phyloP scores from a whole-genome alignment of 2,797 vertebrate species.

The Anas georgica region DNA sequence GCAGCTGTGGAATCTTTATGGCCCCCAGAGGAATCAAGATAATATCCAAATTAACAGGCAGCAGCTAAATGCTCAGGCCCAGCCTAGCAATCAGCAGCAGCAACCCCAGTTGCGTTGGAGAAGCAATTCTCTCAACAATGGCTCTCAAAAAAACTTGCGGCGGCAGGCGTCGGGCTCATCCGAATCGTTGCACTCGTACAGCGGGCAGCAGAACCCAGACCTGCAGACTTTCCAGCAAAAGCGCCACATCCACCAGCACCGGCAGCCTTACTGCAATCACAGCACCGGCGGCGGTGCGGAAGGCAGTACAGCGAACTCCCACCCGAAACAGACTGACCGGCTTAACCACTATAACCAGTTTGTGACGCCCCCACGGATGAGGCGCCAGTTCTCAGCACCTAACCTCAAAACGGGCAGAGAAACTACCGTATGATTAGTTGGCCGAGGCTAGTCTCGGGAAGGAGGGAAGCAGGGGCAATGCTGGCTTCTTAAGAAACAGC shows the following conservation, averaged over 20 bases:
- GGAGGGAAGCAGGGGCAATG: background rate
- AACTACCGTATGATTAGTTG: slow-evolving; percentile 87
- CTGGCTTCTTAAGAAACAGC: background rate
- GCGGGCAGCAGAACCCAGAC: slow-evolving; percentile 78
- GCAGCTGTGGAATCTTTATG: slow-evolving; percentile 73
- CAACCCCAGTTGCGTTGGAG: slow-evolving; percentile 81
- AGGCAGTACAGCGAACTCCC: slow-evolving; percentile 58
- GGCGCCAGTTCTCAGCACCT: slow-evolving; percentile 93
- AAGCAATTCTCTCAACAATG: slow-evolving; percentile 92
- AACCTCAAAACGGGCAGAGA: slow-evolving; percentile 95
- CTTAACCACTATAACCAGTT: slow-evolving; percentile 82
- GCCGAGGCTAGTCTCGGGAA: slow-evolving; percentile 28
- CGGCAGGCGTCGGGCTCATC: slow-evolving; percentile 75
- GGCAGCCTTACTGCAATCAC: slow-evolving; percentile 81
- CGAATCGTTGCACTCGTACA: slow-evolving; percentile 56
- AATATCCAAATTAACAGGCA: slow-evolving; percentile 85
- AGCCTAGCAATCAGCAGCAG: slow-evolving; percentile 68
- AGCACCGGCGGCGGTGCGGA: slow-evolving; percentile 66
- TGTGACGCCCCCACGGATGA: slow-evolving; percentile 91
- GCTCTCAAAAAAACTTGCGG: slow-evolving; percentile 75
- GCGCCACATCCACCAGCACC: slow-evolving; percentile 79
- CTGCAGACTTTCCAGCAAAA: slow-evolving; percentile 83
- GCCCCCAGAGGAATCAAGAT: slow-evolving; percentile 79
- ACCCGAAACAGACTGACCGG: slow-evolving; percentile 80
- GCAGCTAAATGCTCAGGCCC: slow-evolving; percentile 74